Conservation (phyloP, 2,113 vertebrate genomes). For the Pachyramphus minor region DNA sequence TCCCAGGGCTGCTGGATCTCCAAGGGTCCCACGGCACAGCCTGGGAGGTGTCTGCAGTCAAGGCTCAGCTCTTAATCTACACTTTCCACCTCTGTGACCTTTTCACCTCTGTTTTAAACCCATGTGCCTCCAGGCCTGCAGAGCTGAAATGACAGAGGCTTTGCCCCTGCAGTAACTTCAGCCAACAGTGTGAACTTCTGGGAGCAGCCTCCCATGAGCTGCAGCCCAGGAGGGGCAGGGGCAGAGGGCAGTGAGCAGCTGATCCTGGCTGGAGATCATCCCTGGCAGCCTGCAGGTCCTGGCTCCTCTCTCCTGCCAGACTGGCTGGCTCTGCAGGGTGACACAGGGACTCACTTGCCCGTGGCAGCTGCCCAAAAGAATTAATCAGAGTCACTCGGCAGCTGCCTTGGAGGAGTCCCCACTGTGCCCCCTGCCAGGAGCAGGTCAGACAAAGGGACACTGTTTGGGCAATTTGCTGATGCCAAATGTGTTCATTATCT, state of each 20-base stretch:
- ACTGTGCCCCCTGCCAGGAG: neutral
- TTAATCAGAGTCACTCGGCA: neutral
- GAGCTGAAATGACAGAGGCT: neutral
- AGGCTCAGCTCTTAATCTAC: neutral
- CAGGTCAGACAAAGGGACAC: neutral
- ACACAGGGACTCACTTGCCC: neutral
- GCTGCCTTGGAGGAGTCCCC: neutral
- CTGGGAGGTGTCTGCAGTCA: neutral
- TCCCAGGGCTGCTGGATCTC: neutral
- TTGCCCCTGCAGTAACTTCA: neutral
- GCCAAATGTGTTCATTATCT: neutral
- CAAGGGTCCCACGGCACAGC: fast-evolving
- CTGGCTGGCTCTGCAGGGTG: neutral
- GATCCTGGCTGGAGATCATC: neutral
- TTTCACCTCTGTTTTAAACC: neutral
- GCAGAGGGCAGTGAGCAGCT: neutral
- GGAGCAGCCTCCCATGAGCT: neutral
- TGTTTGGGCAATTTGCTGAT: neutral
- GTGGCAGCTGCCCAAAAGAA: constrained; percentile 32
- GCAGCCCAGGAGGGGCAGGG: neutral
- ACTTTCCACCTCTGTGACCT: neutral
- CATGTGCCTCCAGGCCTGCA: fast-evolving
- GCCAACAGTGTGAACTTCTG: neutral
- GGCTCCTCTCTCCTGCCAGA: neutral
- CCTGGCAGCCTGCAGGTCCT: neutral